Evolutionary conservation across 2,113 vertebrate genomes (phyloP), one percentile per base, ranked within the genome.

Genomic region (Indri indri): DNA sequence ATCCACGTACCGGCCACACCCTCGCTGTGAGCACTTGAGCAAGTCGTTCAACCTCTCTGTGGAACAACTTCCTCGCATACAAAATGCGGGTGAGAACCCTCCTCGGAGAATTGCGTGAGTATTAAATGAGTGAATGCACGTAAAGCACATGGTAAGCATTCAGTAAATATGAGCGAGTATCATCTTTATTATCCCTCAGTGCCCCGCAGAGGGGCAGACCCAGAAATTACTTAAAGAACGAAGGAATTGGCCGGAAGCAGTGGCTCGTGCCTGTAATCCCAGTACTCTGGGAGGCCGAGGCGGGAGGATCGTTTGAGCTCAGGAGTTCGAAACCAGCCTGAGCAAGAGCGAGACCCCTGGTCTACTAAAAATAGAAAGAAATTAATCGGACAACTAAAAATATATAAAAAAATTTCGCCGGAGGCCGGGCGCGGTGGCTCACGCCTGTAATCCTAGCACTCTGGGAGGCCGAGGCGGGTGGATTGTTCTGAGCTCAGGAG

Each of bases 221-320:
- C 10, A 42, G 92, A 87, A 86, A 68, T 95, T 95, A 65, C 80
- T 54, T 90, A 57, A 80, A 70, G 70, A 91, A 76, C 57, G 25
- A 63, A 73, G 59, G 47, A 47, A 77, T 70, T 18, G 40, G 40
- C 40, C 40, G 40, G 40, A 5, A 3, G 5, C 40, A 5, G 40
- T 42, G 40, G 40, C 40, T 42, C 40, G 5, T 5, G 40, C 40
- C 40, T 42, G 40, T 42, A 5, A 42, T 42, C 40, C 40, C 40
- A 42, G 40, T 5, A 42, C 40, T 42, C 40, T 42, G 40, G 40
- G 40, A 42, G 40, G 40, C 40, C 40, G 40, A 42, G 40, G 40
- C 40, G 40, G 40, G 40, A 42, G 40, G 40, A 42, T 42, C 40
- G 5, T 5, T 42, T 3, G 40, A 42, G 40, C 3, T 42, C 40